phyloP scores from a whole-genome alignment of 2,888 invertebrate species.

The Apodemia hepburni region DNA sequence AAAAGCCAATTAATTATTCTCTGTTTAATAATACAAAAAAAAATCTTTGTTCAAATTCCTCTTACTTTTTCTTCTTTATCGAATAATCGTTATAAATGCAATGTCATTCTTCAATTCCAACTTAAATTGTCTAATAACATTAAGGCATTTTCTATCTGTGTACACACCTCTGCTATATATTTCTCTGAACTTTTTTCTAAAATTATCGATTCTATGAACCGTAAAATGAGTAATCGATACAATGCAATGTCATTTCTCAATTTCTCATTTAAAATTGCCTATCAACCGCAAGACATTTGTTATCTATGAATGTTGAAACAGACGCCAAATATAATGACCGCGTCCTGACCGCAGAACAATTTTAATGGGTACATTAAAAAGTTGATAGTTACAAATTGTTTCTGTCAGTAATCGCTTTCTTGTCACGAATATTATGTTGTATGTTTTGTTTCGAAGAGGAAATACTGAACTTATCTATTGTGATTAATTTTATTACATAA shows the following conservation, averaged over 20 bases:
- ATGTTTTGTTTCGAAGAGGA: conserved; percentile 26
- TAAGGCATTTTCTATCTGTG: no score
- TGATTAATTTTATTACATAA: conserved; percentile 3
- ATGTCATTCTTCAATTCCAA: no score
- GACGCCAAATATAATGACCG: conserved; percentile 61
- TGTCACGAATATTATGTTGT: conserved; percentile 22
- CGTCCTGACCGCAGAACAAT: conserved; percentile 61
- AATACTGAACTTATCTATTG: conserved; percentile 14
- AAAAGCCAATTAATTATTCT: no score
- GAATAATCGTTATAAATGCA: no score
- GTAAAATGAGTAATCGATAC: conserved; percentile 44
- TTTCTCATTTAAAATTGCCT: conserved; percentile 43
- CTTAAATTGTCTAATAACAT: no score
- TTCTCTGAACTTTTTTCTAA: neutral
- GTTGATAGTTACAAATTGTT: conserved; percentile 69
- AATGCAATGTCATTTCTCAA: conserved; percentile 56
- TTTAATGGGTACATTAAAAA: conserved; percentile 72
- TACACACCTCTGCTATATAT: no score
- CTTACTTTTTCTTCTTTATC: no score
- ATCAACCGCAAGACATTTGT: conserved; percentile 65
- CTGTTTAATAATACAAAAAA: no score
- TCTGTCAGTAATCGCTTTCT: conserved; percentile 26
- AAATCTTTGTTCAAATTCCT: no score
- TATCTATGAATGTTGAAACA: conserved; percentile 44
- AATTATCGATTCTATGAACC: neutral